Conservation (phyloP, 2,113 vertebrate genomes). For the Gambusia holbrooki region DNA sequence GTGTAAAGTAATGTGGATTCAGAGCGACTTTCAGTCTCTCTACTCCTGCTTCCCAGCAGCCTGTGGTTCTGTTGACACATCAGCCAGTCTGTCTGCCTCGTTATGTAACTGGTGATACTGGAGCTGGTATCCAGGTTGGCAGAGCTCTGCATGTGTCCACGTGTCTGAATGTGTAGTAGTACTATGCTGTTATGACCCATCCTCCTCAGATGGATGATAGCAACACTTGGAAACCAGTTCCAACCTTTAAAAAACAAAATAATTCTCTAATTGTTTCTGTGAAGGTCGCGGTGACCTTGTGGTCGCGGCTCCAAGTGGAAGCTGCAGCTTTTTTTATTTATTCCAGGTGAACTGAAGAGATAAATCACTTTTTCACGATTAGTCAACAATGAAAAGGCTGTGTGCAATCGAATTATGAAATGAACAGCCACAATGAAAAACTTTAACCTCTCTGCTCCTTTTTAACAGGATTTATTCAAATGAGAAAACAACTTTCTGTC, state of each 20-base stretch:
- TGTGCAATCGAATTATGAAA: no score
- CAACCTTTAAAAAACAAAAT: background rate
- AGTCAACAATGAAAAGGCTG: no score
- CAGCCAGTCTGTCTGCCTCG: constrained; percentile 22
- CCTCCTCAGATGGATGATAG: no score
- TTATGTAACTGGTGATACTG: constrained; percentile 55
- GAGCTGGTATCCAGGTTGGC: constrained; percentile 55
- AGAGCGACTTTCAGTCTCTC: constrained; percentile 6
- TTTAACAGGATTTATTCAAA: no score
- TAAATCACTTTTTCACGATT: background rate
- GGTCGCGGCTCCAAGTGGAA: no score
- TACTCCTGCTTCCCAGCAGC: constrained; percentile 8
- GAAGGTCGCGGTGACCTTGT: no score
- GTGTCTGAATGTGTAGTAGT: constrained; percentile 26
- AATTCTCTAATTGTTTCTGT: no score
- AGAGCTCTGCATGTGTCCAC: constrained; percentile 28
- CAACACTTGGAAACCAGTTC: background rate
- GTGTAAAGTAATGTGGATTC: background rate
- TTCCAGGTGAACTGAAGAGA: background rate
- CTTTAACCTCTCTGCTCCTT: no score
- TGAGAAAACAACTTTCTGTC: no score
- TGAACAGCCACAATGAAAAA: no score
- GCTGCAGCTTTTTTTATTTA: background rate
- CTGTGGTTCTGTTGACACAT: constrained; percentile 32
- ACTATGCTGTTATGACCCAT: constrained; percentile 35